phyloP scores from a whole-genome alignment of 2,797 vertebrate genomes.

The Lutjanus argentimaculatus region DNA sequence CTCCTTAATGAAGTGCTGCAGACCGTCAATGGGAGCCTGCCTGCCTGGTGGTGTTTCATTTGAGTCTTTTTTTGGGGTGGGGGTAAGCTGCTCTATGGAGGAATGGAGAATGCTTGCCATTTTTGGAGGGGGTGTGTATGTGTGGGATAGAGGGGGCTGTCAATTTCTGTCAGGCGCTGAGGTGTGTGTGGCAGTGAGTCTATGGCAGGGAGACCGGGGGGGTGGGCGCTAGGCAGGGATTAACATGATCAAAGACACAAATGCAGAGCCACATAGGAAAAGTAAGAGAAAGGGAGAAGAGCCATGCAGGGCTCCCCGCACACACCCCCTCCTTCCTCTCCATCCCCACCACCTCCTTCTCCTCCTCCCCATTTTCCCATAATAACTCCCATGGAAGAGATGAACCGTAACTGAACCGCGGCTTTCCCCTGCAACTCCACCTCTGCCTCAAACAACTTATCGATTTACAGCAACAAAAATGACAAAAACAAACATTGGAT shows the following conservation, averaged over 20 bases:
- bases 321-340: background rate
- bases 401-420: slow-evolving; percentile 73
- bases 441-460: slow-evolving; percentile 64
- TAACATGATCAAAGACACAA: slow-evolving; percentile 85
- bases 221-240: slow-evolving; percentile 77
- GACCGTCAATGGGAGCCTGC: slow-evolving; percentile 58
- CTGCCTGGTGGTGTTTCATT: slow-evolving; percentile 53
- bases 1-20: slow-evolving; percentile 76
- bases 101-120: slow-evolving; percentile 65
- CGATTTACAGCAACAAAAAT: slow-evolving; percentile 64
- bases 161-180: slow-evolving; percentile 80
- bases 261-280: slow-evolving; percentile 76
- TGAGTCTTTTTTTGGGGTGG: slow-evolving; percentile 51
- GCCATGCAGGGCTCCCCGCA: slow-evolving; percentile 56
- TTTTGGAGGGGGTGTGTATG: slow-evolving; percentile 45
- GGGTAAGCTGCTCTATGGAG: slow-evolving; percentile 58
- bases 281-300: slow-evolving; percentile 75
- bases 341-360: background rate
- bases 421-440: slow-evolving; percentile 54
- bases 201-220: slow-evolving; percentile 49
- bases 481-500: slow-evolving; percentile 61
- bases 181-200: slow-evolving; percentile 78
- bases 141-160: slow-evolving; percentile 78
- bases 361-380: slow-evolving; percentile 55
- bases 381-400: slow-evolving; percentile 76